These are phyloP conservation scores for Myotis lucifugus DNA, from an alignment of 2,113 vertebrate species.

Conservation along the genomic window DNA sequence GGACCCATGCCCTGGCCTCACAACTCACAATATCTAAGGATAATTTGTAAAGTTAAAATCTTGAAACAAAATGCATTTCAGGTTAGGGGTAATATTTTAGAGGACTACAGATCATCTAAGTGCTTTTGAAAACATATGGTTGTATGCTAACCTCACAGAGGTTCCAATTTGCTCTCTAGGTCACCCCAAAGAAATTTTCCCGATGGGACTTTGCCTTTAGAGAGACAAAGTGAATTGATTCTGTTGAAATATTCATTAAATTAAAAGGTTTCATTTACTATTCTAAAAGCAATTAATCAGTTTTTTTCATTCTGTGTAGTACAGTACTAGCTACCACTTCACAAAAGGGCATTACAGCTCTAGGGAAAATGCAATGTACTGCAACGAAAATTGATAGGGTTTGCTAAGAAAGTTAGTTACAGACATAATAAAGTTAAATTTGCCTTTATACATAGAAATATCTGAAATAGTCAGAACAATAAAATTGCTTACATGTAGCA, in stretches of 20 bases:
- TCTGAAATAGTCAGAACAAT: not conserved
- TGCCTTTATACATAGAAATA: conserved; percentile 8
- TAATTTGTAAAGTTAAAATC: conserved; percentile 72
- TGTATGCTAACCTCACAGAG: conserved; percentile 19
- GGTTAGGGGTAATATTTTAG: conserved; percentile 33
- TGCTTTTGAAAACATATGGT: conserved; percentile 47
- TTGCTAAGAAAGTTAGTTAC: conserved; percentile 51
- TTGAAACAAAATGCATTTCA: conserved; percentile 30
- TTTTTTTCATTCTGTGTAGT: conserved; percentile 63
- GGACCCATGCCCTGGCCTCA: conserved; percentile 12
- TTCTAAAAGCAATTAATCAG: conserved; percentile 80
- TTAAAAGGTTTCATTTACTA: conserved; percentile 80
- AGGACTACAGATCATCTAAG: conserved; percentile 27
- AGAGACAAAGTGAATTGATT: conserved; percentile 77
- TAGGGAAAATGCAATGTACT: conserved; percentile 53
- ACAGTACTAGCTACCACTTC: conserved; percentile 50
- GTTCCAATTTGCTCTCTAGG: conserved; percentile 70
- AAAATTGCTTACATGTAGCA: not conserved
- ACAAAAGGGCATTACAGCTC: conserved; percentile 62
- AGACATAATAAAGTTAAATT: not conserved
- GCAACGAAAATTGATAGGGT: conserved; percentile 56
- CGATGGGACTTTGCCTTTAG: conserved; percentile 72
- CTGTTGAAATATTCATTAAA: conserved; percentile 81
- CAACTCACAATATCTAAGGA: conserved; percentile 37
- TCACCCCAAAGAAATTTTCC: conserved; percentile 78